Evolutionary conservation across 1,140 invertebrate genomes (phyloP), one percentile per base, ranked within the genome.

Genomic region (Fopius arisanus): DNA sequence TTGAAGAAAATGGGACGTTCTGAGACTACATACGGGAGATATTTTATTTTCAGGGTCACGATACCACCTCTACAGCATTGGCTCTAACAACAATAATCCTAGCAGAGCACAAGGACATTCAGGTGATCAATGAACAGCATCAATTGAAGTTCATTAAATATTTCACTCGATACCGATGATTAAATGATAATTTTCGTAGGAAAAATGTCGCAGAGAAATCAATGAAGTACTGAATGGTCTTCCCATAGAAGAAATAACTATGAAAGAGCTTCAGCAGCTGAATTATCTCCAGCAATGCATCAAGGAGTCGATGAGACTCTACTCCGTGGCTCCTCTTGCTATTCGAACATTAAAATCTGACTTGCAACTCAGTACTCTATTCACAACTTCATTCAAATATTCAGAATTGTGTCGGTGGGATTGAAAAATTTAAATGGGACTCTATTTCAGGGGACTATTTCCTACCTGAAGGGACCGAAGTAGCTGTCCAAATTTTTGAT

Each of bases 61-160:
- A 96, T 79, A 96, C 94, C 19, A 93, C 93, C 3, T 90, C 91
- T 19, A 88, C 90, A 43, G 90, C 85, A 12, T 82, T 93, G 12
- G 88, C 84, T 48, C 94, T 91, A 83, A 83, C 89, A 0, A 80
- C 94, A 7, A 89, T 91, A 78, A 79, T 91, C n/a, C 75, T 94
- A 0, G 92, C 91, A 2, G 86, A 89, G 78, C 85, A 94, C 80
- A 89, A 88, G 3, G 88, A 91, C 54, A 83, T 90, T 31, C 94
- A 95, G 84, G 89, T 91, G 75, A 83, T 7, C 33, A n/a, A 37
- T 48, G 14, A 48, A 37, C 33, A 31, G 29, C 3, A 31, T 31
- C 33, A 37, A 37, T 37, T 3, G 33, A 37, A n/a, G n/a, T n/a
- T n/a, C n/a, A n/a, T n/a, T n/a, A n/a, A n/a, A n/a, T n/a, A n/a